Evolutionary conservation across 2,888 invertebrate genomes (phyloP).

Genomic region (Pediacus dermestoides): DNA sequence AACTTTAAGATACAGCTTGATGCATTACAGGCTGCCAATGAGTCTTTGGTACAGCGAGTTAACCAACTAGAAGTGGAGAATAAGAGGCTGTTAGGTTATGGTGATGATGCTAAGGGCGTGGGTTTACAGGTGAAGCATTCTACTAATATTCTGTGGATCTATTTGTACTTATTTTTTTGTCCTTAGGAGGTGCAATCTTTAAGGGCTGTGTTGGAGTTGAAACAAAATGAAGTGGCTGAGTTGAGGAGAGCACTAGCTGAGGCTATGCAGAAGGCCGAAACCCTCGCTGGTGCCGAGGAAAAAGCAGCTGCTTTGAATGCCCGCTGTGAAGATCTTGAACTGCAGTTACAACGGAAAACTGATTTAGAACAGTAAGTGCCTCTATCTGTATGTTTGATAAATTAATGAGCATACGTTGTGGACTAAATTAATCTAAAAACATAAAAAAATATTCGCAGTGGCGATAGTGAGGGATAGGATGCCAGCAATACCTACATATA

Average conservation of each 20-base stretch:
- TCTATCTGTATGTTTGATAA: constrained; percentile 8
- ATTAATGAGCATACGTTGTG: too few relatives aligned
- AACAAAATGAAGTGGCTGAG: constrained; percentile 79
- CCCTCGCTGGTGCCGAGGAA: constrained; percentile 67
- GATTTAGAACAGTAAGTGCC: constrained; percentile 67
- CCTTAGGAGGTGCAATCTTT: constrained; percentile 76
- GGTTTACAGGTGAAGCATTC: constrained; percentile 41
- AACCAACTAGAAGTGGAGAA: constrained; percentile 41
- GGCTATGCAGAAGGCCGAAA: constrained; percentile 68
- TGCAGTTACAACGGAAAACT: constrained; percentile 65
- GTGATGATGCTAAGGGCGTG: constrained; percentile 42
- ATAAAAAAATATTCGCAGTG: too few relatives aligned
- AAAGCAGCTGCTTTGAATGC: constrained; percentile 75
- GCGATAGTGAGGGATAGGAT: too few relatives aligned
- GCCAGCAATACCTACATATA: too few relatives aligned
- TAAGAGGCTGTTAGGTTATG: constrained; percentile 39
- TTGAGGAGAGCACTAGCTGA: constrained; percentile 69
- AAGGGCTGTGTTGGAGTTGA: constrained; percentile 82
- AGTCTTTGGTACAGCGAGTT: constrained; percentile 35
- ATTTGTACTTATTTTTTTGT: constrained; percentile 12
- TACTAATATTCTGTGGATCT: constrained; percentile 10
- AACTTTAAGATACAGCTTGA: constrained; percentile 35
- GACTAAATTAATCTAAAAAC: too few relatives aligned
- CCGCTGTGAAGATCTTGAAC: constrained; percentile 80
- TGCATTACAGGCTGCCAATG: constrained; percentile 27